Conservation (phyloP, 2,797 vertebrate species). For the Labroides dimidiatus region DNA sequence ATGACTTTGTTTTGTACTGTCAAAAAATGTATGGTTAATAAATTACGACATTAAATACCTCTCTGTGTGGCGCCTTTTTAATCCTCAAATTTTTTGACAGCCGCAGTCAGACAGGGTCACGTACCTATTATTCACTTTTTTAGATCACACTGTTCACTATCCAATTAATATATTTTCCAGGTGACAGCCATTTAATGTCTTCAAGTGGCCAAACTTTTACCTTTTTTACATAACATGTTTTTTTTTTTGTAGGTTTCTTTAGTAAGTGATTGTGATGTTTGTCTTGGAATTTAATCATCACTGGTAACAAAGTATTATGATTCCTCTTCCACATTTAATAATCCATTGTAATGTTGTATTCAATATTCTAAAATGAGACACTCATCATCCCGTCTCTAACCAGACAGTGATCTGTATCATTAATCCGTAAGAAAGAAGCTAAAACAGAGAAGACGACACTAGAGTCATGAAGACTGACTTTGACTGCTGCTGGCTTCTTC, state of each 20-base stretch:
- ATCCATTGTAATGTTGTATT: not conserved
- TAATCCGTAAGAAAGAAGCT: constrained; percentile 10
- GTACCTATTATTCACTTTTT: too few species aligned
- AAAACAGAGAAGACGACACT: constrained; percentile 10
- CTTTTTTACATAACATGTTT: too few species aligned
- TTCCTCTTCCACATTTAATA: not conserved
- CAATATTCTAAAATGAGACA: constrained; percentile 21
- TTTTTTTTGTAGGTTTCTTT: too few species aligned
- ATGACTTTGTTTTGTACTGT: constrained; percentile 77
- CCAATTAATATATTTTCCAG: too few species aligned
- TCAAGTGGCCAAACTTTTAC: too few species aligned
- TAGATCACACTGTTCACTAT: too few species aligned
- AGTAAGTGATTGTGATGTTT: too few species aligned
- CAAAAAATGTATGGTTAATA: constrained; percentile 69
- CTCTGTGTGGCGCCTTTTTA: not conserved
- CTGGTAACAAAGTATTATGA: not conserved
- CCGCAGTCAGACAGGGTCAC: too few species aligned
- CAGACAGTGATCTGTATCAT: not conserved
- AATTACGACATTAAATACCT: constrained; percentile 39
- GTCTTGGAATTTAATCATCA: not conserved
- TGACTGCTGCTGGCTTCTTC: constrained; percentile 63
- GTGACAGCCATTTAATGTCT: too few species aligned
- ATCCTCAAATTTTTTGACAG: not conserved
- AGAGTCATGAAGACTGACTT: constrained; percentile 7
- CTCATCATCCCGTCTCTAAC: not conserved